phyloP scores from a whole-genome alignment of 2,888 invertebrate species.

The Carpatolechia fugitivella region DNA sequence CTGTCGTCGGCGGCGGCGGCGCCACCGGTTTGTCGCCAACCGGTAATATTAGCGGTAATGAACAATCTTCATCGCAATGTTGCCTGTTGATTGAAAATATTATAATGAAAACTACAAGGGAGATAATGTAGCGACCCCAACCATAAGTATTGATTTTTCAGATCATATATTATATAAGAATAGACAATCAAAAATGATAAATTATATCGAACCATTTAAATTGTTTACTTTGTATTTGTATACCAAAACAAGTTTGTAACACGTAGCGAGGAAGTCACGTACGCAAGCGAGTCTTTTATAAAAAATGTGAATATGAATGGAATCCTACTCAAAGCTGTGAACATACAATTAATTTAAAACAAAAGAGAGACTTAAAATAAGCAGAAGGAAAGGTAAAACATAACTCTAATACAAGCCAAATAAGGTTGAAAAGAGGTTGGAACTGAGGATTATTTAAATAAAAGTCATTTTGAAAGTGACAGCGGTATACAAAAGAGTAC shows the following conservation, averaged over 20 bases:
- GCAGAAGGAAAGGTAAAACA: background rate
- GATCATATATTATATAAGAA: too few relatives aligned
- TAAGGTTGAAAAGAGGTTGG: constrained; percentile 10
- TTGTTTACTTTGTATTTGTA: too few relatives aligned
- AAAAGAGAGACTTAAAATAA: background rate
- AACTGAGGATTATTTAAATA: constrained; percentile 16
- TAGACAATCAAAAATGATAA: too few relatives aligned
- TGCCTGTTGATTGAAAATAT: too few relatives aligned
- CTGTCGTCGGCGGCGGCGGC: constrained; percentile 8
- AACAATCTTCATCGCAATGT: too few relatives aligned
- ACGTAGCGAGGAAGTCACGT: constrained; percentile 1
- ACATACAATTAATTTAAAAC: constrained; percentile 19
- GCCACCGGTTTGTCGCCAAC: constrained; percentile 22
- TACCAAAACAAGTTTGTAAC: background rate
- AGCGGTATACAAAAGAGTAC: constrained; percentile 47
- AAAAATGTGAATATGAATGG: constrained; percentile 17
- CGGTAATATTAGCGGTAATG: constrained; percentile 27
- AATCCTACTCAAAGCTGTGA: constrained; percentile 24
- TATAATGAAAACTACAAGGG: too few relatives aligned
- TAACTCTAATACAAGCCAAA: background rate
- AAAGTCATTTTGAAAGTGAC: constrained; percentile 26
- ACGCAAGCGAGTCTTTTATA: background rate
- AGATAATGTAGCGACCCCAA: too few relatives aligned
- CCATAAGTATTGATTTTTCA: too few relatives aligned
- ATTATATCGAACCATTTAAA: too few relatives aligned